phyloP scores from a whole-genome alignment of 2,797 vertebrate genomes.

The Bryconaethiops microstoma region DNA sequence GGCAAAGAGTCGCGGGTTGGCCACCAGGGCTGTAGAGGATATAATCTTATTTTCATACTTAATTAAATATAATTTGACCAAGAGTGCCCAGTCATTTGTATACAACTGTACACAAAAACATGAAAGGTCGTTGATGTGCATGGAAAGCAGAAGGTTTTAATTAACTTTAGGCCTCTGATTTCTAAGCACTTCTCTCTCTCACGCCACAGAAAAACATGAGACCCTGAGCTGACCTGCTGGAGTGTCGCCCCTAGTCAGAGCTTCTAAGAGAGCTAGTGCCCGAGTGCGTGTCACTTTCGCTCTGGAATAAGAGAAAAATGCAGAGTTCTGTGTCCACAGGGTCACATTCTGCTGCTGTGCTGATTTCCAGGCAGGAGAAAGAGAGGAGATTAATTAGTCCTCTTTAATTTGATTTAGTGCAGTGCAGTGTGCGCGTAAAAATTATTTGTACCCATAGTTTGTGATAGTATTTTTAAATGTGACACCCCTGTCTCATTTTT shows the following conservation, averaged over 20 bases:
- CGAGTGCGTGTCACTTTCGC: conserved; percentile 75
- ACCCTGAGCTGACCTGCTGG: conserved; percentile 72
- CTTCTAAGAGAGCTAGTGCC: conserved; percentile 66
- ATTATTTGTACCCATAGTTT: no score
- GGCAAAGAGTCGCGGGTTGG: no score
- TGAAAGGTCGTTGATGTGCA: background rate
- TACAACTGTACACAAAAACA: background rate
- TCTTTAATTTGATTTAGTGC: no score
- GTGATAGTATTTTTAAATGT: no score
- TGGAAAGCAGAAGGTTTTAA: conserved; percentile 4
- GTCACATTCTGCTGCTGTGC: conserved; percentile 72
- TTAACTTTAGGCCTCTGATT: conserved; percentile 1
- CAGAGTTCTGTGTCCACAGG: conserved; percentile 73
- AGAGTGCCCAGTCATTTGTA: no score
- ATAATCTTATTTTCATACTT: no score
- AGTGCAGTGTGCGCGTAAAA: no score
- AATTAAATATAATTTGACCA: no score
- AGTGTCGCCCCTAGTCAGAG: conserved; percentile 74
- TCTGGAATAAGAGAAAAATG: conserved; percentile 74
- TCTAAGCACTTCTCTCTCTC: conserved; percentile 50
- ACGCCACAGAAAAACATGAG: conserved; percentile 55
- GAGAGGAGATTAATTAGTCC: conserved; percentile 44
- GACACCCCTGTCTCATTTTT: no score
- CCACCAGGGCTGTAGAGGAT: no score
- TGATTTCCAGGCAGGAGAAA: conserved; percentile 68